Evolutionary conservation across 2,888 invertebrate genomes (phyloP).

Genomic region (Eupithecia abbreviata): DNA sequence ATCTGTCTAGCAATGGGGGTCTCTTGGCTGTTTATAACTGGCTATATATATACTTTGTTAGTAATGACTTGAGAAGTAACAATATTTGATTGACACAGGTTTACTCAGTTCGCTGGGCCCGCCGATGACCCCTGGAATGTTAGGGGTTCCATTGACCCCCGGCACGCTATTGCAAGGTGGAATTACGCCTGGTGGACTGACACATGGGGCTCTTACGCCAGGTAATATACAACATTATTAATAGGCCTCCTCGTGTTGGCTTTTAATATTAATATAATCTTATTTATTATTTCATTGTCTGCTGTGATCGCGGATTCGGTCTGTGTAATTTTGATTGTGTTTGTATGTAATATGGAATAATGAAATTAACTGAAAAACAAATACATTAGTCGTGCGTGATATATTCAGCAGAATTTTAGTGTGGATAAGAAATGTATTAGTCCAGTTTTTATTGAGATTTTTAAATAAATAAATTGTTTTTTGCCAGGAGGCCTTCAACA

Average conservation of each 20-base stretch:
- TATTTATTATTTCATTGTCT: too few species aligned
- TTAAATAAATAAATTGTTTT: not conserved
- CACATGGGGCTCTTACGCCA: slow-evolving; percentile 42
- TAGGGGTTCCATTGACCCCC: slow-evolving; percentile 72
- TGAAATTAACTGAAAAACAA: too few species aligned
- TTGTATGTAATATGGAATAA: too few species aligned
- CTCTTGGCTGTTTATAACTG: not conserved
- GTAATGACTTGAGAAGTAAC: not conserved
- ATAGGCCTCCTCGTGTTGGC: not conserved
- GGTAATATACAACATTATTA: slow-evolving; percentile 13
- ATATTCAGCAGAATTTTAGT: not conserved
- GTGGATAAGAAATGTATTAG: not conserved
- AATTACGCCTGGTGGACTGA: slow-evolving; percentile 68
- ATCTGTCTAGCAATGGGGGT: not conserved
- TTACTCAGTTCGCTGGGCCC: slow-evolving; percentile 75
- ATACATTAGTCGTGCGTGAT: not conserved
- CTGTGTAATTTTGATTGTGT: too few species aligned
- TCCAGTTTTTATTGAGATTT: too few species aligned
- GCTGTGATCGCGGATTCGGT: too few species aligned
- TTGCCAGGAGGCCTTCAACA: slow-evolving; percentile 64
- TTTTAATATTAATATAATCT: not conserved
- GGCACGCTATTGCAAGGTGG: slow-evolving; percentile 72
- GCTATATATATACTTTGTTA: not conserved
- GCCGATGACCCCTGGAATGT: slow-evolving; percentile 75
- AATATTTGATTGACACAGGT: slow-evolving; percentile 46